Evolutionary conservation across 2,888 invertebrate species (phyloP), one percentile per base, ranked within the genome.

Genomic region (Luperina nickerlii): DNA sequence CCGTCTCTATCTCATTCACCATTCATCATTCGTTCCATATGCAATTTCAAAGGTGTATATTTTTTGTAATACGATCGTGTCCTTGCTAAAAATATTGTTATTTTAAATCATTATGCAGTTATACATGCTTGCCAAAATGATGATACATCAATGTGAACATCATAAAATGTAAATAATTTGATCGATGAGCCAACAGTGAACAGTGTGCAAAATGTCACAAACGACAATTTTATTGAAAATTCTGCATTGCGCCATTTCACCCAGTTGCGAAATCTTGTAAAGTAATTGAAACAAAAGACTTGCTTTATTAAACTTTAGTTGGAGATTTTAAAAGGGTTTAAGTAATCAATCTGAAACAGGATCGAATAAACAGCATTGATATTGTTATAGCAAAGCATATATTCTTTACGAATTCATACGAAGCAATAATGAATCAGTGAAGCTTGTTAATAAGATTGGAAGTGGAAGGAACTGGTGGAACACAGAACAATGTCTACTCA

Each of bases 21-120:
- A 68, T 67, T 80, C 65, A 63, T 71, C 68, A 74, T 79, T 79
- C 76, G 68, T 86, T 76, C 62, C 32, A 70, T 27, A 32, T 86
- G 54, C 8, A 42, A 60, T 72, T 65, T 72, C 5, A 54, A 57
- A 38, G 11, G 24, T 62, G 38, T 45, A 45, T 42, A 32, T 8
- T n/a, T 27, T 76, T 18, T 27, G 9, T 57, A 32, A 20, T 57
- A 57, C 18, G 45, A 24, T 48, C 27, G 27, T 48, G 57, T 68
- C 68, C 62, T 65, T 67, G 76, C 32, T 65, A 62, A 72, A 48
- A 65, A 72, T 69, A 66, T 72, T 84, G n/a, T 62, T 62, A 15
- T 81, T 81, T 62, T 9, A 24, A 45, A 74, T 32, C 8, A 68
- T 70, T 24, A 24, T 2, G 38, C 38, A 38, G 11, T 27, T 32